Conservation (phyloP, 1,140 invertebrate genomes). For the Arctopsyche grandis region DNA sequence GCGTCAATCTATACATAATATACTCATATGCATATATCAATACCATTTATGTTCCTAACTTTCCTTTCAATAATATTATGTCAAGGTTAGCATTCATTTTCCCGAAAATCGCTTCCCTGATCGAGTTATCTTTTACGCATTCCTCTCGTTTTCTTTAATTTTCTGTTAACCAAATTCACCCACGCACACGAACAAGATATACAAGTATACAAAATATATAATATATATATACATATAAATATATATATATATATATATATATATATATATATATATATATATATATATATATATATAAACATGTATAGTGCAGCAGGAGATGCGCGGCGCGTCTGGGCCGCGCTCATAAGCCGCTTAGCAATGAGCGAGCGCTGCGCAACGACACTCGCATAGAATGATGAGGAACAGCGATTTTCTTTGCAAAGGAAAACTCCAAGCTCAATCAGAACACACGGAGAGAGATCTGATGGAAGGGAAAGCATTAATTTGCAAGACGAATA, state of each 20-base stretch:
- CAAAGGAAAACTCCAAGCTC: background rate
- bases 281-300: background rate
- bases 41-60: too few species aligned
- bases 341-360: constrained; percentile 20
- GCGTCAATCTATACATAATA: too few species aligned
- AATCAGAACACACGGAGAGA: background rate
- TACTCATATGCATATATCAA: too few species aligned
- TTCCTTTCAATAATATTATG: too few species aligned
- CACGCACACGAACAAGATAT: background rate
- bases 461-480: too few species aligned
- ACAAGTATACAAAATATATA: too few species aligned
- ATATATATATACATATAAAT: background rate
- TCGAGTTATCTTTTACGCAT: background rate
- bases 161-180: background rate
- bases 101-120: background rate
- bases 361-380: constrained; percentile 13
- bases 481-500: too few species aligned
- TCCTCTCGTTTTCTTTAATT: background rate
- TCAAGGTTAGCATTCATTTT: background rate
- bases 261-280: too few species aligned
- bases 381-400: background rate
- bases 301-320: constrained; percentile 18
- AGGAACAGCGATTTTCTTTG: background rate
- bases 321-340: constrained; percentile 27
- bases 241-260: background rate